Conservation (phyloP, 2,888 invertebrate genomes). For the Argyra leucocephala region DNA sequence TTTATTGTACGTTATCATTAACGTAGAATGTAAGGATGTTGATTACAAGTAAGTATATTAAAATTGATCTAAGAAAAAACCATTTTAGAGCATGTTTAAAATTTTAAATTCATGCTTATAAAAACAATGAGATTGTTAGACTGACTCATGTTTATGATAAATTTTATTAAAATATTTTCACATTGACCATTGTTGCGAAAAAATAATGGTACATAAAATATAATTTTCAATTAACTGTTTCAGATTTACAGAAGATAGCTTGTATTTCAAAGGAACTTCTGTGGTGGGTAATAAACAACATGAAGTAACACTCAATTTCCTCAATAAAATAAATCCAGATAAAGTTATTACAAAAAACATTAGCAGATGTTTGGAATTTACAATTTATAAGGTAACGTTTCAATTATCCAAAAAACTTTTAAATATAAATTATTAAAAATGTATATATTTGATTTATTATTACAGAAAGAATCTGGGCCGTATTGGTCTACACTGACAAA, state of each 20-base stretch:
- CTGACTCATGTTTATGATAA: neutral
- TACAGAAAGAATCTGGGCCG: slow-evolving; percentile 54
- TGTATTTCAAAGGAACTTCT: slow-evolving; percentile 78
- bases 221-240: no score
- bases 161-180: no score
- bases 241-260: slow-evolving; percentile 59
- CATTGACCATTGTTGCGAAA: no score
- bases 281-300: slow-evolving; percentile 75
- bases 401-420: no score
- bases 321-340: slow-evolving; percentile 71
- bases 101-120: no score
- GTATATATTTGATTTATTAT: neutral
- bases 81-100: no score
- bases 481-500: slow-evolving; percentile 85
- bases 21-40: slow-evolving; percentile 81
- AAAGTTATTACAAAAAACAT: slow-evolving; percentile 63
- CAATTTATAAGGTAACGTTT: slow-evolving; percentile 51
- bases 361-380: slow-evolving; percentile 65
- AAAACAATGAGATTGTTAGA: neutral
- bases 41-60: slow-evolving; percentile 55
- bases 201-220: no score
- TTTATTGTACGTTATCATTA: slow-evolving; percentile 77
- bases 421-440: slow-evolving; percentile 5
- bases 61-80: no score
- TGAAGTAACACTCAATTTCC: slow-evolving; percentile 80